A percentile compares a stretch with the other conserved stretches of the same genome.
Evolutionary conservation across 2,113 vertebrate genomes (phyloP).

Genomic region (Columba livia): DNA sequence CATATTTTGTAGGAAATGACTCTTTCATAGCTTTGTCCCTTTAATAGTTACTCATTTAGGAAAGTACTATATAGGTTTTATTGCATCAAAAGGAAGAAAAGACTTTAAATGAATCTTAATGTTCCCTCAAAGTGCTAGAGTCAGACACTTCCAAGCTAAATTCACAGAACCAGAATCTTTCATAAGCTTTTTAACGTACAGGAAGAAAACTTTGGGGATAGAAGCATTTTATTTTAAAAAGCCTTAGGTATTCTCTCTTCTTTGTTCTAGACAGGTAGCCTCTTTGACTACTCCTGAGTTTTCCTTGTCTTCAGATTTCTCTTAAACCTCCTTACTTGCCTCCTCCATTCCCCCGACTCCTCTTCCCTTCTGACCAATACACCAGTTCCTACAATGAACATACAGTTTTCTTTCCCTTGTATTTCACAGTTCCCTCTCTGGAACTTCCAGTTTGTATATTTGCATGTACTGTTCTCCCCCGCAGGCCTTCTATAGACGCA

Average conservation of each 20-base stretch:
- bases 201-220: not conserved
- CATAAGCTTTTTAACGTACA: not conserved
- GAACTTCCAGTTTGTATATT: not conserved
- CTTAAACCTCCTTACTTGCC: not conserved
- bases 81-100: conserved; percentile 60
- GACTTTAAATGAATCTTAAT: conserved; percentile 50
- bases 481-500: not conserved
- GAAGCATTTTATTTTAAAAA: not conserved
- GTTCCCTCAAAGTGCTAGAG: not conserved
- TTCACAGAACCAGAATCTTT: not conserved
- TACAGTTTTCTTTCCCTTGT: not conserved
- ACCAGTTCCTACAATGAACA: not conserved
- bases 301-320: not conserved
- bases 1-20: conserved; percentile 52
- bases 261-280: not conserved
- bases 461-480: not conserved
- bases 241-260: not conserved
- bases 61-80: conserved; percentile 56
- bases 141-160: not conserved
- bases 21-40: conserved; percentile 54
- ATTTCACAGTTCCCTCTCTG: not conserved
- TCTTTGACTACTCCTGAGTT: not conserved
- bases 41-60: conserved; percentile 63
- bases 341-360: not conserved
- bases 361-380: not conserved